phyloP scores from a whole-genome alignment of 2,113 vertebrate genomes.

The Urocolius indicus region DNA sequence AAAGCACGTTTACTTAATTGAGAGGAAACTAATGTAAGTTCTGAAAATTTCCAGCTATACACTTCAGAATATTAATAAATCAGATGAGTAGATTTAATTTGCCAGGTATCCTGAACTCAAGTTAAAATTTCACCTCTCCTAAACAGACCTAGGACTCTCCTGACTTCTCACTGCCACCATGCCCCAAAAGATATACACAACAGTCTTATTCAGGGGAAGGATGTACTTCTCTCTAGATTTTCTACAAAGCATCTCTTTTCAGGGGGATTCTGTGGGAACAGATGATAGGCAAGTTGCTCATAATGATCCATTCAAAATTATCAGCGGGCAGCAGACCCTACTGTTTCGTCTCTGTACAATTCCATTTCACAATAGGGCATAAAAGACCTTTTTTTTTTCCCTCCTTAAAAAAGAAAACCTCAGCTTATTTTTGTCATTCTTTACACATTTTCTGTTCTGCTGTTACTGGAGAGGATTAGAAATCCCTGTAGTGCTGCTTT shows the following conservation, averaged over 20 bases:
- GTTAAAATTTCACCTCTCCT: not conserved
- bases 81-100: not conserved
- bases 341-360: not conserved
- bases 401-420: not conserved
- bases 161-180: not conserved
- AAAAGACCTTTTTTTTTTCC: not conserved
- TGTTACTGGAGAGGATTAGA: not conserved
- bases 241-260: not conserved
- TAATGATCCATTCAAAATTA: not conserved
- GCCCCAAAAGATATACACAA: not conserved
- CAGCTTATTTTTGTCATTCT: not conserved
- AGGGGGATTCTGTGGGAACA: not conserved
- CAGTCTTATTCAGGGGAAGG: not conserved
- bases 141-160: not conserved
- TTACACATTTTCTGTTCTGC: not conserved
- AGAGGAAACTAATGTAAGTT: not conserved
- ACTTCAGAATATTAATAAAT: not conserved
- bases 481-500: not conserved
- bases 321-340: not conserved
- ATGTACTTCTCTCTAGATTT: not conserved
- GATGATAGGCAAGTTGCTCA: not conserved
- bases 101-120: not conserved
- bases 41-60: not conserved
- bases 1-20: not conserved
- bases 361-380: not conserved